Evolutionary conservation across 2,113 vertebrate genomes (phyloP).

Genomic region (Pimephales promelas): DNA sequence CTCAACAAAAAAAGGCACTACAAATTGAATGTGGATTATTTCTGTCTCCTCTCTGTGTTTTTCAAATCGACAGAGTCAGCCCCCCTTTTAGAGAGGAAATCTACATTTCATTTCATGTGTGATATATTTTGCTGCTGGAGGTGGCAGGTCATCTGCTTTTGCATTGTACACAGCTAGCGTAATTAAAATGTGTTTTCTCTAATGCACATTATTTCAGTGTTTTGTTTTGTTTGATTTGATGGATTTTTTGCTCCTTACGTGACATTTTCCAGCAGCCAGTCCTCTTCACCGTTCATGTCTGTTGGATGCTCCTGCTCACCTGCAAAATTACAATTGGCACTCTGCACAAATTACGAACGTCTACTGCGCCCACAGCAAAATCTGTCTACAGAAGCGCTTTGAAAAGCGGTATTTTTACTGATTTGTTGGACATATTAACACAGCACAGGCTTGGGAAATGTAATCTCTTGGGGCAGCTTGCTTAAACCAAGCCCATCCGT

Average conservation of each 20-base stretch:
- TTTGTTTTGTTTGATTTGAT: slow-evolving; percentile 9
- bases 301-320: not conserved
- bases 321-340: slow-evolving; percentile 23
- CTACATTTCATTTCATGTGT: not conserved
- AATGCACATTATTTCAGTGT: slow-evolving; percentile 10
- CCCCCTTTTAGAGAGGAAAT: slow-evolving; percentile 2
- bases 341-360: slow-evolving; percentile 5
- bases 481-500: not conserved
- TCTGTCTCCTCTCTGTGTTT: not conserved
- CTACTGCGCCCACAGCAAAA: slow-evolving; percentile 26
- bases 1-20: no score
- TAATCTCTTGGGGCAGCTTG: slow-evolving; percentile 27
- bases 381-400: slow-evolving; percentile 3
- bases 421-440: not conserved
- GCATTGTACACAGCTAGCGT: not conserved
- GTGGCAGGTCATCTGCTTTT: slow-evolving; percentile 10
- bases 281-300: slow-evolving; percentile 19
- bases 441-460: not conserved
- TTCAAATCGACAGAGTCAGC: not conserved
- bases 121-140: not conserved
- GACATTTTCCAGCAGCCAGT: slow-evolving; percentile 17
- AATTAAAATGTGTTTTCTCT: slow-evolving; percentile 31
- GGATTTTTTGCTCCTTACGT: slow-evolving; percentile 24
- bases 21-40: not conserved
- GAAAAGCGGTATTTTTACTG: slow-evolving; percentile 1